Evolutionary conservation across 1,140 invertebrate species (phyloP), one percentile per base, ranked within the genome.

Genomic region (Drosophila parabipectinata): DNA sequence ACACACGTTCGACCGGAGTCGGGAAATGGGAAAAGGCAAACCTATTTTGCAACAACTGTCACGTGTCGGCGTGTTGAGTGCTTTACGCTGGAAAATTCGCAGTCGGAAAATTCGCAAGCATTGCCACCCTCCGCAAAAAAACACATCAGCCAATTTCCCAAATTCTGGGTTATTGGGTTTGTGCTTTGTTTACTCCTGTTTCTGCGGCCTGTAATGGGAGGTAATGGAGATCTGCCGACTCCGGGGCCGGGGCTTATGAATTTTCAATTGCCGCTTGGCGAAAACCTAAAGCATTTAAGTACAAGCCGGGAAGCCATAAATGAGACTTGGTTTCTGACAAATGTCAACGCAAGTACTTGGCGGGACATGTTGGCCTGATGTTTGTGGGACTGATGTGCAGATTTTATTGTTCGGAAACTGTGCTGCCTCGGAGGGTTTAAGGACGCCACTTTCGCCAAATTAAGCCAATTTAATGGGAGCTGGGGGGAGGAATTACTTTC

Each of bases 81-180:
- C 64, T 57, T 50, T 71, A 41, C 62, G 21, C 50, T 79, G 81
- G 72, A 85, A 85, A 85, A 85, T 75, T 82, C 41, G 63, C 73
- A 71, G 55, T 51, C 61, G 53, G 68, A 76, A 72, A 75, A 72
- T 83, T 85, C 56, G 76, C 76, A 62, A 69, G 45, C 45, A 37
- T 30, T 39, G 68, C 59, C 54, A 45, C 15, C 45, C 45, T 50
- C 21, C 14, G 9, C 15, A 37, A 41, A 8, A 47, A 47, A 26
- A 41, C 12, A 21, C 48, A 24, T 48, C 57, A 69, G 78, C 59
- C 79, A 79, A 77, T 79, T 79, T 87, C 67, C 62, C 47, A 47
- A 73, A 82, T 83, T 71, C 77, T 87, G 64, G 76, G 79, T 78
- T 90, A 90, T 90, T 88, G 61, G 67, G 67, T 75, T 80, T 64